Conservation (phyloP, 2,797 vertebrate species). For the Tragelaphus oryx region DNA sequence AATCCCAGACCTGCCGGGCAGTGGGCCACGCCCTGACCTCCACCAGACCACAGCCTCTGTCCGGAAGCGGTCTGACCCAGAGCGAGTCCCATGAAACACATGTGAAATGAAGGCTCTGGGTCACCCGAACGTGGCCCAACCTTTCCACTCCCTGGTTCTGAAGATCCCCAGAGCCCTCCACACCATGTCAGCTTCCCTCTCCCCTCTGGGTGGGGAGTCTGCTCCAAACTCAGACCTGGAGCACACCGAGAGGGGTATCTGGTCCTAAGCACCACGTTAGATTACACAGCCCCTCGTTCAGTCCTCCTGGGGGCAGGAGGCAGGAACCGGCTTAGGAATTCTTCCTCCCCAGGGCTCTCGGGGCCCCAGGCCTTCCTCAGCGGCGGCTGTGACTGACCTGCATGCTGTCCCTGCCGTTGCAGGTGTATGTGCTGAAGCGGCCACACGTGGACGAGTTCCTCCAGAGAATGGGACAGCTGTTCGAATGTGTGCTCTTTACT, state of each 20-base stretch:
- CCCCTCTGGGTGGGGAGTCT: not conserved
- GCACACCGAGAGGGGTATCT: accelerated
- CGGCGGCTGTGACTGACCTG: not conserved
- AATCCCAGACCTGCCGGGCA: not conserved
- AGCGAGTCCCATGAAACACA: not conserved
- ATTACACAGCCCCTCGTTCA: accelerated
- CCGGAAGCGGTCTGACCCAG: not conserved
- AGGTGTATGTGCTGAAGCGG: constrained; percentile 98
- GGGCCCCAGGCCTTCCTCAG: not conserved
- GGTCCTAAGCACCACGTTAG: accelerated
- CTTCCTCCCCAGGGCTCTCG: not conserved
- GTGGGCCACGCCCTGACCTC: not conserved
- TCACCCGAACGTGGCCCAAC: not conserved
- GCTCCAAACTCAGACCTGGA: not conserved
- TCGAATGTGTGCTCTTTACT: constrained; percentile 97
- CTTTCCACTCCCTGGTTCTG: not conserved
- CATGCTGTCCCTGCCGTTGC: constrained; percentile 52
- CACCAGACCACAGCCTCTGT: not conserved
- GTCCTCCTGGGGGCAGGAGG: not conserved
- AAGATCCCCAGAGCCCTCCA: not conserved
- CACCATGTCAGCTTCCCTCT: not conserved
- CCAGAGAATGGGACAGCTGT: constrained; percentile 97
- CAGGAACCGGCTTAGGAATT: not conserved
- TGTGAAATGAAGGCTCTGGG: not conserved
- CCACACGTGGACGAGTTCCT: constrained; percentile 98